Conservation (phyloP, 2,797 vertebrate genomes). For the Hapalemur alaotrensis region DNA sequence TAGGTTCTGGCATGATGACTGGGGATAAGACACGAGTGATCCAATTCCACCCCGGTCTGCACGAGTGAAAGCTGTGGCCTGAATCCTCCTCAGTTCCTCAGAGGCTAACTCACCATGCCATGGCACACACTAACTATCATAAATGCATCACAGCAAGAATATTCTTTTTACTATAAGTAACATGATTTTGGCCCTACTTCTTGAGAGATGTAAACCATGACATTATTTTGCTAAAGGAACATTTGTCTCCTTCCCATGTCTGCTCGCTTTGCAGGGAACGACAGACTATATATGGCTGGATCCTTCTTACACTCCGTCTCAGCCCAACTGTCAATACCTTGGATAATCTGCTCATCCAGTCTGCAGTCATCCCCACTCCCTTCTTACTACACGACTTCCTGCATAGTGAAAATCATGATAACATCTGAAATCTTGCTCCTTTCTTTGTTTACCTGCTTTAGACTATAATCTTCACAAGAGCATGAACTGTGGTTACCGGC, state of each 20-base stretch:
- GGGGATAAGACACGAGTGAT: background rate
- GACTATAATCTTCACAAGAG: background rate
- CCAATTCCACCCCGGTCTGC: background rate
- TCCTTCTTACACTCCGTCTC: background rate
- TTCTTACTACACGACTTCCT: background rate
- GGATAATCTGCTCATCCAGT: background rate
- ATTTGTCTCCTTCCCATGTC: background rate
- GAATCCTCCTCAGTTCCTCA: background rate
- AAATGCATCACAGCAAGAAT: background rate
- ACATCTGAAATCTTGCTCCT: background rate
- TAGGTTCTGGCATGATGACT: background rate
- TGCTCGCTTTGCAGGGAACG: background rate
- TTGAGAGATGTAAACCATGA: background rate
- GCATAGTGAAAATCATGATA: background rate
- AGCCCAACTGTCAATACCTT: background rate
- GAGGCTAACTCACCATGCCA: background rate
- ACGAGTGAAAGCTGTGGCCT: background rate
- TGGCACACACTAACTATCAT: background rate
- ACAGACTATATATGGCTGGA: background rate
- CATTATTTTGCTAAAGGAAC: background rate
- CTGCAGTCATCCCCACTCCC: background rate
- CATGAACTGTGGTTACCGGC: background rate
- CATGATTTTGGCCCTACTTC: background rate
- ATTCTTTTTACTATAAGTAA: background rate
- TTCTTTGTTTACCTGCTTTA: background rate